phyloP scores from a whole-genome alignment of 1,140 invertebrate genomes.

The Halesus radiatus region DNA sequence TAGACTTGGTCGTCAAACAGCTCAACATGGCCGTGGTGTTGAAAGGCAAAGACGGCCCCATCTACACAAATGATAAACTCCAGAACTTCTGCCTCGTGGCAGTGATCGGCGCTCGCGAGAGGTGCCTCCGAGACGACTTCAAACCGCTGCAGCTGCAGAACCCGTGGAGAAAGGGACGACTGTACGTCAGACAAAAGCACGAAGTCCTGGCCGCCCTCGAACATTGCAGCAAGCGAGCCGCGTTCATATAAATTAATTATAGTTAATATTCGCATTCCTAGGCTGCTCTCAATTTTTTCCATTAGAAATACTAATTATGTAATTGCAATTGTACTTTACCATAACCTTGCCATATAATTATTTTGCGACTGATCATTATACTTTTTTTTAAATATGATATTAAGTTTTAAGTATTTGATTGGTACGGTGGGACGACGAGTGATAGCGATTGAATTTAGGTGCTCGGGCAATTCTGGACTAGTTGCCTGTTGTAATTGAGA shows the following conservation, averaged over 20 bases:
- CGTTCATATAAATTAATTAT: conserved; percentile 67
- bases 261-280: conserved; percentile 4
- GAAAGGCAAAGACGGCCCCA: conserved; percentile 88
- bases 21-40: conserved; percentile 92
- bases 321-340: conserved; percentile 28
- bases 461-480: not conserved
- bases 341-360: conserved; percentile 46
- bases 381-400: not conserved
- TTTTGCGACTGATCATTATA: conserved; percentile 40
- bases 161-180: conserved; percentile 93
- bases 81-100: conserved; percentile 94
- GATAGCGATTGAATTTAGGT: conserved; percentile 40
- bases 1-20: conserved; percentile 94
- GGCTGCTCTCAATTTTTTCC: conserved; percentile 23
- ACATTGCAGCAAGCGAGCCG: conserved; percentile 83
- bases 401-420: conserved; percentile 6
- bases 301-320: conserved; percentile 6
- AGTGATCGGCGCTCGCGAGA: conserved; percentile 91
- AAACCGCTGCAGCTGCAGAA: conserved; percentile 92
- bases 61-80: conserved; percentile 84
- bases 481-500: not conserved
- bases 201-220: conserved; percentile 90
- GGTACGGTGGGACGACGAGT: not conserved
- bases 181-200: conserved; percentile 92
- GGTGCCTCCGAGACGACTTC: conserved; percentile 94